Evolutionary conservation across 2,888 invertebrate genomes (phyloP).

Genomic region (Caenorhabditis sp.): DNA sequence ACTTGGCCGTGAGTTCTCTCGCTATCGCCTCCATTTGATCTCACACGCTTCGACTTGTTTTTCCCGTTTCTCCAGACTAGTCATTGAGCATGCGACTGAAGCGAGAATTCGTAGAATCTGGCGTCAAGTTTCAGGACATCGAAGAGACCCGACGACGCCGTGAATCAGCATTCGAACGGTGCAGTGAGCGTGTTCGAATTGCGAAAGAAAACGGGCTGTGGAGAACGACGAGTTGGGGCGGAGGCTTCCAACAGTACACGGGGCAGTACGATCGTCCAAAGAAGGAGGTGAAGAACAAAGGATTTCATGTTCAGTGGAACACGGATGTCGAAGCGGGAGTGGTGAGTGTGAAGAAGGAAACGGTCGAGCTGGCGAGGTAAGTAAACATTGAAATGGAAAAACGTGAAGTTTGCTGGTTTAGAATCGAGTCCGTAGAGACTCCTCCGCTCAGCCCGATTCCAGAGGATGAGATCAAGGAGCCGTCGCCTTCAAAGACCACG

Average conservation of each 20-base stretch:
- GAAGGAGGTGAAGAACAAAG: slow-evolving; percentile 67
- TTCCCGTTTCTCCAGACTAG: slow-evolving; percentile 21
- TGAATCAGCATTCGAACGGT: slow-evolving; percentile 72
- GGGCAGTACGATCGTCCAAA: slow-evolving; percentile 72
- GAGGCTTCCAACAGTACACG: slow-evolving; percentile 75
- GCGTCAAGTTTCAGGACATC: slow-evolving; percentile 62
- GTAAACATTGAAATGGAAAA: too few species aligned
- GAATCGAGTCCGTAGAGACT: slow-evolving; percentile 40
- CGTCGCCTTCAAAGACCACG: slow-evolving; percentile 7
- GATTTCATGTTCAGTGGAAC: slow-evolving; percentile 72
- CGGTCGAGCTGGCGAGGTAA: slow-evolving; percentile 35
- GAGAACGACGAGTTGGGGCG: slow-evolving; percentile 76
- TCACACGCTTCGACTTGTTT: slow-evolving; percentile 33
- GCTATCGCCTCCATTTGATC: slow-evolving; percentile 27
- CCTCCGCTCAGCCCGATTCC: slow-evolving; percentile 52
- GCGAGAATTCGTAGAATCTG: too few species aligned
- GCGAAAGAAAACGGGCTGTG: slow-evolving; percentile 77
- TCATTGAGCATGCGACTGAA: too few species aligned
- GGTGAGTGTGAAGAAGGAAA: slow-evolving; percentile 4
- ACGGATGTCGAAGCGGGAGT: slow-evolving; percentile 62
- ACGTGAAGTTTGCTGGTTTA: too few species aligned
- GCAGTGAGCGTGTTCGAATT: slow-evolving; percentile 72
- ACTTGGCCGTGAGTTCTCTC: slow-evolving; percentile 67
- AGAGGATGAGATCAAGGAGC: slow-evolving; percentile 48
- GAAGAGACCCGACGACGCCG: slow-evolving; percentile 66